Base-by-base conservation (phyloP, 2,888 invertebrate species). In the Chironomus tentans region DNA sequence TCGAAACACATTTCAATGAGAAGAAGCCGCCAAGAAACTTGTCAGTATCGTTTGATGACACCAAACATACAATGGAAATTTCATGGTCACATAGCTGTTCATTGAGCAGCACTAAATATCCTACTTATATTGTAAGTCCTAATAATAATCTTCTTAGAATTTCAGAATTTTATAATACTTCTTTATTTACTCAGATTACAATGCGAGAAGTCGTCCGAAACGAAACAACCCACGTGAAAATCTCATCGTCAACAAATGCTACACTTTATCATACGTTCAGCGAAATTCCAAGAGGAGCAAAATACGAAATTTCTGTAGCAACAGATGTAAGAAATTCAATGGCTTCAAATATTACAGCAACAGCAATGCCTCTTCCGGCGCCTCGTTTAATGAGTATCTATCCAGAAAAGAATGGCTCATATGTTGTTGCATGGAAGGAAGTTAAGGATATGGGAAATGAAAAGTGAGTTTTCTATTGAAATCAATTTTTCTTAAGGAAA, bases 11-110 rank as follows among this genome's bases (percentile, higher is more conserved):
- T 76, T 88, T 88, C 79, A 89, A 91, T 80, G 82, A 84, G n/a
- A 85, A 86, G 77, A 90, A 92, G 28, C 88, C 93, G 0, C 91
- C 94, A 0, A 91, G 90, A 80, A 86, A 88, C 77, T 81, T 94
- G 2, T 83, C 82, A 15, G 89, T 89, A 5, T 81, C 78, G 2
- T 79, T 82, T 6, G 80, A 83, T 71, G 79, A 82, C 15, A 80
- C 81, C 61, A 82, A 82, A 5, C 82, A 84, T 18, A 81, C 83
- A 18, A 87, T 93, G 84, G 84, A 85, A 24, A 87, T 94, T 0
- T 83, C 86, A 15, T 94, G 94, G 93, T 86, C 87, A 62, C 88
- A 92, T 0, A 90, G 90, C 76, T 94, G 94, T 82, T 85, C 86
- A 0, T 82, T 82, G 6, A 76, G 22, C n/a, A 73, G 70, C 50